These are phyloP conservation scores for Nesidiocoris tenuis DNA, from an alignment of 2,888 invertebrate genomes.

Conservation along the genomic window DNA sequence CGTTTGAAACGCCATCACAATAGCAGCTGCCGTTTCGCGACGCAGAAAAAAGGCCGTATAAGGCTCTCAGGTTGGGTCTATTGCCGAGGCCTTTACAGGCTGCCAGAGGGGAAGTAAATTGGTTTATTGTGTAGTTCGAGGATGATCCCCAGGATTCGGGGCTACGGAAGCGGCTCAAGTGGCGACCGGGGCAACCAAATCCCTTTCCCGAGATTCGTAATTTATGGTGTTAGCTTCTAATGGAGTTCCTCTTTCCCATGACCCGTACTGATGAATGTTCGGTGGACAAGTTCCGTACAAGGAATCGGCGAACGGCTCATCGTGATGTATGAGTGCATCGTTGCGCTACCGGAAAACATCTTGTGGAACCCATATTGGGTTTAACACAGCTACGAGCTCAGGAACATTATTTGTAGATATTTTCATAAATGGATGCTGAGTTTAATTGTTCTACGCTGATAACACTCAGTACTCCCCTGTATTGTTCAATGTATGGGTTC, in stretches of 20 bases:
- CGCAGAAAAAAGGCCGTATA: slow-evolving; percentile 1
- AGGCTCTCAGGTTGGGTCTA: slow-evolving; percentile 2
- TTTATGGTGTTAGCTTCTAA: not conserved
- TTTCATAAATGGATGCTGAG: no score
- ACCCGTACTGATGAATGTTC: not conserved
- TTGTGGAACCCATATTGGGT: no score
- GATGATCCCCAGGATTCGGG: slow-evolving; percentile 32
- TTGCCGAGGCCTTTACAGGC: not conserved
- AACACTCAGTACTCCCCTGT: no score
- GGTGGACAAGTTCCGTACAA: not conserved
- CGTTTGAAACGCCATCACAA: not conserved
- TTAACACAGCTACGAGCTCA: no score
- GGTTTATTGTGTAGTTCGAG: slow-evolving; percentile 43
- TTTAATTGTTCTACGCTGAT: no score
- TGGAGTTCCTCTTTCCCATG: not conserved
- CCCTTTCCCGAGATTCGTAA: not conserved
- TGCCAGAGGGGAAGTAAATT: slow-evolving; percentile 32
- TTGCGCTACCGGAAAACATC: no score
- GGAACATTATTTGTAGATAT: no score
- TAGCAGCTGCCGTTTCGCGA: not conserved
- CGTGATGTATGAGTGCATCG: no score
- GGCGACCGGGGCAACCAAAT: not conserved
- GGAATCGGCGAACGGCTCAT: not conserved
- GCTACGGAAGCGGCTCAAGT: slow-evolving; percentile 9
- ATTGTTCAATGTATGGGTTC: no score